These are phyloP conservation scores for Melanotaenia boesemani DNA, from an alignment of 2,797 vertebrate genomes.

Conservation along the genomic window DNA sequence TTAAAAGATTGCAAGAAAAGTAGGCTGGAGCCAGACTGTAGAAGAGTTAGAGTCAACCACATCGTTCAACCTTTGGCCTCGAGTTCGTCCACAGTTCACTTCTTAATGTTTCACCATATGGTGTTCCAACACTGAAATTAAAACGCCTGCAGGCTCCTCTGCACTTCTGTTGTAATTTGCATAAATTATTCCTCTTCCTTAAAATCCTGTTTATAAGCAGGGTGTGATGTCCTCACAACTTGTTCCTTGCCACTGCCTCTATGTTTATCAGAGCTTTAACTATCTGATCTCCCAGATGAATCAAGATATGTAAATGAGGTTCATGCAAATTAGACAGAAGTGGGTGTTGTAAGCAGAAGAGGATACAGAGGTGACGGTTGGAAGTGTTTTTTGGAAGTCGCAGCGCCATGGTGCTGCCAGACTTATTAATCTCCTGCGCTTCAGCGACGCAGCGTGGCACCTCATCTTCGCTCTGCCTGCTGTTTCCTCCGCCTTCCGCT, in stretches of 20 bases:
- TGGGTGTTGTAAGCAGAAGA: slow-evolving; percentile 21
- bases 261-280: slow-evolving; percentile 24
- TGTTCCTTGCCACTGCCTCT: neutral
- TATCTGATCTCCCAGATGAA: slow-evolving; percentile 53
- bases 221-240: slow-evolving; percentile 12
- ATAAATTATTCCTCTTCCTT: slow-evolving; percentile 44
- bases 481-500: slow-evolving; percentile 22
- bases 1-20: too few relatives aligned
- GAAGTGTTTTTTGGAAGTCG: slow-evolving; percentile 4
- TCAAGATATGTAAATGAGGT: slow-evolving; percentile 44
- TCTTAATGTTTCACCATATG: slow-evolving; percentile 8
- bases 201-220: slow-evolving; percentile 42
- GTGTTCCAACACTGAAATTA: slow-evolving; percentile 30
- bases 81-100: slow-evolving; percentile 24
- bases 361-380: slow-evolving; percentile 18
- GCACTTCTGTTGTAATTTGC: slow-evolving; percentile 32
- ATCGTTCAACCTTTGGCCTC: too few relatives aligned
- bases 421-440: slow-evolving; percentile 49
- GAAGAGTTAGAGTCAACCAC: too few relatives aligned
- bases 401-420: slow-evolving; percentile 22
- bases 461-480: slow-evolving; percentile 38
- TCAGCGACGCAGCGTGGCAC: slow-evolving; percentile 43
- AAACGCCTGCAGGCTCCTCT: slow-evolving; percentile 32
- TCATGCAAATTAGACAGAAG: slow-evolving; percentile 30
- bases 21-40: too few relatives aligned